Base-by-base conservation (phyloP, 2,113 vertebrate genomes). In the Paradoxurus hermaphroditus region DNA sequence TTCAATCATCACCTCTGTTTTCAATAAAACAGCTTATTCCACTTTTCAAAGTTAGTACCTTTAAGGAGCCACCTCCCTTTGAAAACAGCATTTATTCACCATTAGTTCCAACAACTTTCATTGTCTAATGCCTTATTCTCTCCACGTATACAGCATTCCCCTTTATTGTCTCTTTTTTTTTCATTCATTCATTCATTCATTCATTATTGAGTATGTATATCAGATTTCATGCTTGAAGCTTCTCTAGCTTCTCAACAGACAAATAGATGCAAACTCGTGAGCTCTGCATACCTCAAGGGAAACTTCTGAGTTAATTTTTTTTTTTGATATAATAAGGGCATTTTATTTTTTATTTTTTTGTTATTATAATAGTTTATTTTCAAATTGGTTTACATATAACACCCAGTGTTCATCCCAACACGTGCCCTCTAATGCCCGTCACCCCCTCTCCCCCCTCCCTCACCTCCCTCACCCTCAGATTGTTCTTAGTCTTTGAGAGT, bases 71-170 rank as follows among this genome's bases (percentile, higher is more conserved):
- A 68, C 8, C 4, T 12, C 21, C 62, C 46, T 84, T 49, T 88
- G 84, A 81, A 92, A 87, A 78, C 14, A 78, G 46, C 85, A 63
- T 90, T 94, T 84, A 92, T 44, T 95, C 56, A 68, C 49, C 56
- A 90, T 65, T 65, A 70, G 41, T 75, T 84, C 77, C 56, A 73
- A 82, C 27, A 96, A 41, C 34, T 90, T 75, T 19, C 23, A 90
- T 68, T 63, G 41, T 53, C 79, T 39, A 2, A 2, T 14, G 41
- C 75, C 86, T 96, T 44, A 36, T 18, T n/a, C 31, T 41, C 36
- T 59, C 63, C 73, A 78, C 70, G 19, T 46, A 23, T 12, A 84
- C 29, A 86, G 53, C 27, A 49, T 49, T n/a, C 41, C 59, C 27
- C 62, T 23, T 67, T 70, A 51, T 70, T 41, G 91, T 3, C 85